Conservation (phyloP, 2,113 vertebrate genomes). For the Isichthys henryi region DNA sequence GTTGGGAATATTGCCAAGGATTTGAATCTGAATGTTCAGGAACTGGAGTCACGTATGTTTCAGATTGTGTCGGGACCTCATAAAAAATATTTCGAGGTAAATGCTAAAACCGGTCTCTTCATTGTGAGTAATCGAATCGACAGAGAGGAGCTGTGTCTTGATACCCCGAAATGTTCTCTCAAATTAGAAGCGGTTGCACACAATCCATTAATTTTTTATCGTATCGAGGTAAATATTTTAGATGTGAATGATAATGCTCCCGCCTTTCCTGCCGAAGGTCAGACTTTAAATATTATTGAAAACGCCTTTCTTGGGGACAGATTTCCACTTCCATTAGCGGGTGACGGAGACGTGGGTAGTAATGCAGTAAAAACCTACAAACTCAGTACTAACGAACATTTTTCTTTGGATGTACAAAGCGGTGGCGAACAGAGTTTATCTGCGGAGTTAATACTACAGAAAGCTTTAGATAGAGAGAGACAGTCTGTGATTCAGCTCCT, state of each 20-base stretch:
- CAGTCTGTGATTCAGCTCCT: no score
- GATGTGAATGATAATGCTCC: conserved; percentile 78
- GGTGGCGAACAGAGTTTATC: conserved; percentile 44
- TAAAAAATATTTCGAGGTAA: conserved; percentile 52
- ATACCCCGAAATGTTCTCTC: conserved; percentile 54
- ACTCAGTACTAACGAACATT: conserved; percentile 57
- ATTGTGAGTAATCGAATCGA: conserved; percentile 63
- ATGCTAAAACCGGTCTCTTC: conserved; percentile 59
- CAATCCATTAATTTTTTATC: conserved; percentile 63
- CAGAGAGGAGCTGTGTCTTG: conserved; percentile 65
- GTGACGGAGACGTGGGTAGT: conserved; percentile 52
- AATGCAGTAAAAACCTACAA: conserved; percentile 53
- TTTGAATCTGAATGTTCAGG: conserved; percentile 48
- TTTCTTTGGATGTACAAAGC: conserved; percentile 54
- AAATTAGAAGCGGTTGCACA: conserved; percentile 67
- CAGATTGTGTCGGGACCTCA: conserved; percentile 60
- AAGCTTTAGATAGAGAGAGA: no score
- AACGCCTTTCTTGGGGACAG: conserved; percentile 40
- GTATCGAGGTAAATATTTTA: conserved; percentile 61
- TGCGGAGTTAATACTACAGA: conserved; percentile 25
- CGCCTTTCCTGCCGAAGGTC: conserved; percentile 47
- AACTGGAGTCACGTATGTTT: conserved; percentile 49
- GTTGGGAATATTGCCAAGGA: conserved; percentile 63
- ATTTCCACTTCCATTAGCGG: conserved; percentile 43
- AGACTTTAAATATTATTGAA: conserved; percentile 56